Base-by-base conservation (phyloP, 2,888 invertebrate genomes). In the Agrotis segetum region DNA sequence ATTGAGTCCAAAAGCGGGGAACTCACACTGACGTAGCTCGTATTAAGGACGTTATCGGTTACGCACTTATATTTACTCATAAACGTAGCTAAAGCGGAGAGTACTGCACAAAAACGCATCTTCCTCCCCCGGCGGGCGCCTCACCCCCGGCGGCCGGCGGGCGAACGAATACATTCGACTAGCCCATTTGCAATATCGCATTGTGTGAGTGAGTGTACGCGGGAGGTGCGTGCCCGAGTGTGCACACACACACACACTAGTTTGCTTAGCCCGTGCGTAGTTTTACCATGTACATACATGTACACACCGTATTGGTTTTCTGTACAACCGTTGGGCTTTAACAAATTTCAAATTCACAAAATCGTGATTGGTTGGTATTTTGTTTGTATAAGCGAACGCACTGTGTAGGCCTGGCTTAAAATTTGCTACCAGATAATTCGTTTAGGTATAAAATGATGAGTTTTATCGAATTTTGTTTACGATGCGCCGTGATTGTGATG, bases 291-390 rank as follows among this genome's bases (percentile, higher is more conserved):
- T 89, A 85, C 77, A 58, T 85, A 87, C 88, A 89, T 90, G 89
- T 92, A 93, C 92, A 93, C 92, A 87, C 90, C 87, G 93, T 95
- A 95, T 95, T 95, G 95, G 95, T 95, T 96, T 95, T 95, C 95
- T 94, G 94, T 94, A 94, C 92, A 88, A 91, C 92, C 90, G 86
- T 84, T 92, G 91, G 92, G 94, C 92, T 94, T 95, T 91, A 95
- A 94, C 95, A 95, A 96, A 95, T 95, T 96, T 96, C 93, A 95
- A 95, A 95, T 95, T 96, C 95, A 94, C 94, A 95, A 96, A 95
- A 94, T 95, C 93, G 94, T 94, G 95, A 96, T 95, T 95, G 96
- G 95, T 92, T 89, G 90, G 91, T 92, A 94, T 95, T 95, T 95
- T 95, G 95, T 96, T 96, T 95, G 95, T 88, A 91, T 92, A 95